A percentile compares a stretch with the other conserved stretches of the same genome.
Conservation (phyloP, 2,113 vertebrate species). For the Pipra filicauda region DNA sequence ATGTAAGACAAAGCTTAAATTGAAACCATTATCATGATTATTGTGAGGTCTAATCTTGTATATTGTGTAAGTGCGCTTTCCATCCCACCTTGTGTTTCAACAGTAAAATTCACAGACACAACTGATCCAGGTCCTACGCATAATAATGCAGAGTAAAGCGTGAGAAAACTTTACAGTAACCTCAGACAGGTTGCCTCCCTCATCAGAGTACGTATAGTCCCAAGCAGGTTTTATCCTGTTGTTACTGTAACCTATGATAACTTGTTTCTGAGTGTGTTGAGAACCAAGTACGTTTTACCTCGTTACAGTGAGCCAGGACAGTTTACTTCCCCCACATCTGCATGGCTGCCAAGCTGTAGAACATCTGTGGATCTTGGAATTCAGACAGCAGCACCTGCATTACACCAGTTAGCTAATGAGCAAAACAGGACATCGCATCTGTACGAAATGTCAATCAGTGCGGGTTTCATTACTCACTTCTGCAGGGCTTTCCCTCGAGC, state of each 20-base stretch:
- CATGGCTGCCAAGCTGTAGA: fast-evolving
- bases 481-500: neutral
- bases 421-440: neutral
- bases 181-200: neutral
- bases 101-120: neutral
- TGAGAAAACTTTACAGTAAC: neutral
- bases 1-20: neutral
- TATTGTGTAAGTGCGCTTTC: neutral
- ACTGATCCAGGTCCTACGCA: fast-evolving
- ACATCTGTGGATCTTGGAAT: neutral
- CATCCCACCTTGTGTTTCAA: neutral
- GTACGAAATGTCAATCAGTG: neutral
- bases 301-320: neutral
- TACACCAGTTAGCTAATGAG: neutral
- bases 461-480: neutral
- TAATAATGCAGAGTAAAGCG: fast-evolving
- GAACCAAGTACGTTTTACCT: neutral
- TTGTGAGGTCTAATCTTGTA: neutral
- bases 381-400: neutral
- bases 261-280: neutral
- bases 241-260: neutral
- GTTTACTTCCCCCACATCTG: fast-evolving
- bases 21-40: neutral
- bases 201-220: fast-evolving
- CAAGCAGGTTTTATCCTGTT: neutral